Evolutionary conservation across 2,888 invertebrate species (phyloP).

Genomic region (Cheilosia scutellata): DNA sequence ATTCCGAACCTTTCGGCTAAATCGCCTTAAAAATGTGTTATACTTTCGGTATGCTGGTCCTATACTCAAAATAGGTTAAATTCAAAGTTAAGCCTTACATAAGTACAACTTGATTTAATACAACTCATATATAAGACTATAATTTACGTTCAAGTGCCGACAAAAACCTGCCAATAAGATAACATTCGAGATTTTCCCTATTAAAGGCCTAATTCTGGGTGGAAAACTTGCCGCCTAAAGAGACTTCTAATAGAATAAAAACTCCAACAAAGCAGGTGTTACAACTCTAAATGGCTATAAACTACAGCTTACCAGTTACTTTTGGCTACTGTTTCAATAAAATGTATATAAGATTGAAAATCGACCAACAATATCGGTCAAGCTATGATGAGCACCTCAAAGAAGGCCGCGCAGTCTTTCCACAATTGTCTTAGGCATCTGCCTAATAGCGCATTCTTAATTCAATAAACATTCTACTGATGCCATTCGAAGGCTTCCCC

Average conservation of each 20-base stretch:
- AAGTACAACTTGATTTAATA: too few species aligned
- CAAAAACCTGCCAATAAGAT: not conserved
- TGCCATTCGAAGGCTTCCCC: not conserved
- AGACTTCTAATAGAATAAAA: slow-evolving; percentile 21
- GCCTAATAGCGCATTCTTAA: slow-evolving; percentile 23
- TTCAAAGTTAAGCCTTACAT: too few species aligned
- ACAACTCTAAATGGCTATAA: slow-evolving; percentile 35
- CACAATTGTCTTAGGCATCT: slow-evolving; percentile 26
- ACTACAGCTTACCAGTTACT: slow-evolving; percentile 46
- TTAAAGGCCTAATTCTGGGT: not conserved
- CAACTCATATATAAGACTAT: not conserved
- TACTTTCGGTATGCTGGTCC: too few species aligned
- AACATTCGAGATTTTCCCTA: not conserved
- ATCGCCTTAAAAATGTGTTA: too few species aligned
- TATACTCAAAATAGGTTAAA: too few species aligned
- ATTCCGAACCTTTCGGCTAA: too few species aligned
- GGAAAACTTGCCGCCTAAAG: slow-evolving; percentile 20
- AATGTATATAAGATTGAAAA: slow-evolving; percentile 18
- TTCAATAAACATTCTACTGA: slow-evolving; percentile 40
- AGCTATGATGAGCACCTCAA: slow-evolving; percentile 57
- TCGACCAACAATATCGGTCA: slow-evolving; percentile 30
- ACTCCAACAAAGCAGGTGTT: slow-evolving; percentile 34
- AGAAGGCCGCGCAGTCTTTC: slow-evolving; percentile 17
- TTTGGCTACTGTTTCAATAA: slow-evolving; percentile 31
- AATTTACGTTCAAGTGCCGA: not conserved